Base-by-base conservation (phyloP, 2,113 vertebrate species). In the Thomomys bottae region DNA sequence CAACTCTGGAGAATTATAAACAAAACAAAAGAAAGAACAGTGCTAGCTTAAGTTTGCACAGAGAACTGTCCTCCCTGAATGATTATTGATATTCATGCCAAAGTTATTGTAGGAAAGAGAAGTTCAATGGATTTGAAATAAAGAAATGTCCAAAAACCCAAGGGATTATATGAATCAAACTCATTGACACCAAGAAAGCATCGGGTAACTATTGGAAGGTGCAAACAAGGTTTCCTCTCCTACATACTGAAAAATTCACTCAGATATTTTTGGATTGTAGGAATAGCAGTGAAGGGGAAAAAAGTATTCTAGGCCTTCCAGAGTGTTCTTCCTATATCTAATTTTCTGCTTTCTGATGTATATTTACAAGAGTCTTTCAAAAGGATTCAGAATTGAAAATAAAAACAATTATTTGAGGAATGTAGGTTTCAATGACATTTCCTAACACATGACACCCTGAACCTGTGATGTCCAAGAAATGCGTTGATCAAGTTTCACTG, bases 401-500 rank as follows among this genome's bases (percentile, higher is more conserved):
- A 49, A 67, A 26, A 45, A 24, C 2, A 36, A 57, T 21, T 21
- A 30, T 1, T 83, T 24, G 21, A n/a, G 17, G 10, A 6, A 15
- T 4, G 15, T 38, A 6, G 6, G 28, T 1, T 42, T 42, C 4
- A 30, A 30, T 8, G 0, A 0, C 0, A 8, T 15, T 80, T 49
- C 40, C 30, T 32, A 83, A 78, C 71, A 6, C 10, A 1, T 57
- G 8, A 1, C 2, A 34, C 42, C 42, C 2, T 6, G 49, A 36
- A 10, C 17, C 15, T 54, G 49, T 4, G 49, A 54, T 6, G 45
- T 45, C 6, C 45, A 45, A 68, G 8, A 57, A 67, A 67, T 11
- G 3, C 23, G 4, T 18, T 12, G 10, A 32, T 18, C 17, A 66
- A 49, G 28, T 34, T 34, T 64, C 57, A 10, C 2, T 34, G 40